Base-by-base conservation (phyloP, 2,888 invertebrate species). In the Agrochola litura region DNA sequence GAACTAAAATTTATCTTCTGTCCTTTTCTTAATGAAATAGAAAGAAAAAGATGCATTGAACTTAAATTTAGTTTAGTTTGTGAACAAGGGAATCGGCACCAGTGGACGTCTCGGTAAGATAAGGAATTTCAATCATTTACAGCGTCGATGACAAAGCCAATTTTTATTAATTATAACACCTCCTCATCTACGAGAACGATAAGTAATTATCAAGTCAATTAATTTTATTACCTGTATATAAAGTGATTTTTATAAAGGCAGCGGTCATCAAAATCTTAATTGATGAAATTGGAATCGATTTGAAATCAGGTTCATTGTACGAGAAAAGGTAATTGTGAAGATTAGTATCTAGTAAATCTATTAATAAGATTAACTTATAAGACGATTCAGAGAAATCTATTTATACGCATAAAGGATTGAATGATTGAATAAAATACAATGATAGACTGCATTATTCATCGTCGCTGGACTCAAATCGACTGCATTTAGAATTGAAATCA, bases 251-350 rank as follows among this genome's bases (percentile, higher is more conserved):
- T 43, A 41, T 46, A 43, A 46, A 69, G 71, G 72, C 60, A 58
- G 19, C 4, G n/a, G 25, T 75, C 61, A 75, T 80, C 70, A 64
- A 75, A 79, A 41, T 70, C 46, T 41, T 74, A 56, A 72, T 73
- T 76, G 64, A 69, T 25, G 22, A n/a, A 86, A 60, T 73, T 46
- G 54, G 56, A 83, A 80, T 74, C 58, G 58, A 76, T 73, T 86
- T 82, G 67, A 84, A 83, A 83, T 78, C 77, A 82, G 85, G 90
- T 90, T 91, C 89, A 89, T 89, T 90, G 91, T 86, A 86, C 88
- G 85, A 70, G 72, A 76, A 83, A 81, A 86, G 75, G 73, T 84
- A 46, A 5, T 84, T 73, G 66, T 56, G 56, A 37, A 89, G 89
- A 91, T 88, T 81, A 88, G 58, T 85, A 88, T 88, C 52, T 52